Percentiles rank a stretch among this genome's conserved stretches.
phyloP scores from a whole-genome alignment of 2,888 invertebrate genomes.

The Melanchra persicariae region DNA sequence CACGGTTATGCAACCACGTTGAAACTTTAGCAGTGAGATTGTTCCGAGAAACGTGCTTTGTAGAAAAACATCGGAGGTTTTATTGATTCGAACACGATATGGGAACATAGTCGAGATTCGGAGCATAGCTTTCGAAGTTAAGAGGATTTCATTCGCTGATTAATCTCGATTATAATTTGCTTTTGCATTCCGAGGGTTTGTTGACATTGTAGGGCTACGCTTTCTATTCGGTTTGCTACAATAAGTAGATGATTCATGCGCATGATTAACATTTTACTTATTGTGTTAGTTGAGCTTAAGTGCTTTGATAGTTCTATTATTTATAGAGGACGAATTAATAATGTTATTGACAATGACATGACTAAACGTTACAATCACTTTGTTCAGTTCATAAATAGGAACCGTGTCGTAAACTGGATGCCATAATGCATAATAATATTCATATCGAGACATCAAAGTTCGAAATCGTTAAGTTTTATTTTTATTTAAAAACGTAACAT shows the following conservation, averaged over 20 bases:
- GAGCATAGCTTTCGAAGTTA: constrained; percentile 78
- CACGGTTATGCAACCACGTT: constrained; percentile 85
- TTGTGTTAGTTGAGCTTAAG: constrained; percentile 59
- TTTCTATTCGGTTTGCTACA: constrained; percentile 57
- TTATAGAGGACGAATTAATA: constrained; percentile 59
- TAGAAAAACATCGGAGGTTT: constrained; percentile 86
- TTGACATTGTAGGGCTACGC: constrained; percentile 60
- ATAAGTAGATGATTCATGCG: constrained; percentile 63
- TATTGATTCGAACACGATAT: constrained; percentile 86
- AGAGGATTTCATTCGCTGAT: constrained; percentile 71
- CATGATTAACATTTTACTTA: constrained; percentile 62
- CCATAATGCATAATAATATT: no score
- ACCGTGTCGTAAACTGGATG: constrained; percentile 23
- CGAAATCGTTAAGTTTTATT: constrained; percentile 5
- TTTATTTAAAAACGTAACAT: constrained; percentile 6
- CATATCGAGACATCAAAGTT: constrained; percentile 3
- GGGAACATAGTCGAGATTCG: constrained; percentile 83
- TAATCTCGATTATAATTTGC: constrained; percentile 64
- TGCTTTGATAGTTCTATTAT: constrained; percentile 55
- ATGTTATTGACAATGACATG: constrained; percentile 58
- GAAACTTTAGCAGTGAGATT: constrained; percentile 81
- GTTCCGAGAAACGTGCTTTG: constrained; percentile 89
- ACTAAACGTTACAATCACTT: constrained; percentile 55
- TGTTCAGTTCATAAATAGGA: constrained; percentile 47
- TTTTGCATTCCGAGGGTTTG: constrained; percentile 65